Evolutionary conservation across 2,113 vertebrate species (phyloP).

Genomic region (Trogon surrucura): DNA sequence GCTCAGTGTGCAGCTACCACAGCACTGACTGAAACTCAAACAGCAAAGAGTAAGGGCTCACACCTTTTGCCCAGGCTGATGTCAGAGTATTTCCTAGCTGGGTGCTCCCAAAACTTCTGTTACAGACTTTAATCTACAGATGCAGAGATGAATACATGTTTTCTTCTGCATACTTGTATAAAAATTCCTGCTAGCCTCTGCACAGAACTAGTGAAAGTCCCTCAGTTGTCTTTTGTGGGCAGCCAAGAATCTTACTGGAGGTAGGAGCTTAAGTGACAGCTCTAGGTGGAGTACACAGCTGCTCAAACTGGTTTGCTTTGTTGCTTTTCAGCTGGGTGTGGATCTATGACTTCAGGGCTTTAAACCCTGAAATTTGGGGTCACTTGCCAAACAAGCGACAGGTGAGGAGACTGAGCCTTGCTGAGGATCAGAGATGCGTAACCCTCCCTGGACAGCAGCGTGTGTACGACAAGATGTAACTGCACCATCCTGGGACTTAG

Average conservation of each 20-base stretch:
- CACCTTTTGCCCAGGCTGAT: neutral
- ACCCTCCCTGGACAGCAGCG: neutral
- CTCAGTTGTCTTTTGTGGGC: neutral
- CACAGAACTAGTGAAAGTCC: neutral
- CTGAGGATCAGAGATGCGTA: neutral
- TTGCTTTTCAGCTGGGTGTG: neutral
- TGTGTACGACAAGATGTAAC: neutral
- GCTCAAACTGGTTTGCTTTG: constrained; percentile 9
- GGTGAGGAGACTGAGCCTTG: neutral
- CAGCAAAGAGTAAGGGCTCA: neutral
- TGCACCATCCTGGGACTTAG: neutral
- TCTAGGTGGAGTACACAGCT: neutral
- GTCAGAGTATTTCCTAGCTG: neutral
- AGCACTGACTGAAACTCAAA: neutral
- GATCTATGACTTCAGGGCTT: neutral
- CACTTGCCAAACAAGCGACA: constrained; percentile 1
- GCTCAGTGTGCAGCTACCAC: rapidly evolving
- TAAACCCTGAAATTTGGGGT: neutral
- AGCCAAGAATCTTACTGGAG: neutral
- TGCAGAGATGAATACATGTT: neutral
- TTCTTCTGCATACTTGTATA: neutral
- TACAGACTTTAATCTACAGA: neutral
- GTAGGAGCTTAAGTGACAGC: neutral
- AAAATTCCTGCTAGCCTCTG: neutral
- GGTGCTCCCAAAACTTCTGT: neutral